phyloP scores from a whole-genome alignment of 2,797 vertebrate genomes.

The Prunella strophiata region DNA sequence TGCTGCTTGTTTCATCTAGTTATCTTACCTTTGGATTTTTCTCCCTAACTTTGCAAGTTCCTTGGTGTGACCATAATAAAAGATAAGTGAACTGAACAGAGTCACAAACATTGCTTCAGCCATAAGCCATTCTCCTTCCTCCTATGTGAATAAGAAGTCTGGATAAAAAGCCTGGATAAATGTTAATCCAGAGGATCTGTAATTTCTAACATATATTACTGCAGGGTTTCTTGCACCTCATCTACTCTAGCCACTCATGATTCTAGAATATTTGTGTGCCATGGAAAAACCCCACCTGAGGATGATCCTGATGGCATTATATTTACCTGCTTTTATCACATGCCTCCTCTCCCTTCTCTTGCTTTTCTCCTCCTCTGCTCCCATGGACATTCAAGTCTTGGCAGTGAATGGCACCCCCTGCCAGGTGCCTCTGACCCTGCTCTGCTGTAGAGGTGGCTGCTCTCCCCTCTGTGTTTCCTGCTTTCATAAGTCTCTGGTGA shows the following conservation, averaged over 20 bases:
- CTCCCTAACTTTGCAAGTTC: background rate
- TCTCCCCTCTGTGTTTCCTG: background rate
- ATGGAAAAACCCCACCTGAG: background rate
- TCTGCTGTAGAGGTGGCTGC: accelerated
- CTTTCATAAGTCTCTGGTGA: background rate
- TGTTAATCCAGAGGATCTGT: background rate
- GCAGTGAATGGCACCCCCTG: background rate
- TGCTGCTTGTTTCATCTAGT: background rate
- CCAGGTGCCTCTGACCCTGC: background rate
- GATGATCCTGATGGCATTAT: background rate
- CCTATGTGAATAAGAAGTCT: background rate
- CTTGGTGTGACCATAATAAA: background rate
- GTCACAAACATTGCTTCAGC: background rate
- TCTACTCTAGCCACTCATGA: background rate
- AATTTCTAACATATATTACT: background rate
- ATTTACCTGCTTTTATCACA: background rate
- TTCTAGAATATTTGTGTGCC: background rate
- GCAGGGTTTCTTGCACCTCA: background rate
- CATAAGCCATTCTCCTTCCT: background rate
- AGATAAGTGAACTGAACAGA: background rate
- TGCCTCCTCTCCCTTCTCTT: background rate
- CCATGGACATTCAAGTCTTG: background rate
- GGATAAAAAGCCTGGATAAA: background rate
- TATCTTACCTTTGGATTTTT: background rate
- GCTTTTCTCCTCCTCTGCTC: background rate